Evolutionary conservation across 2,797 vertebrate genomes (phyloP).

Genomic region (Meriones psammophilus): DNA sequence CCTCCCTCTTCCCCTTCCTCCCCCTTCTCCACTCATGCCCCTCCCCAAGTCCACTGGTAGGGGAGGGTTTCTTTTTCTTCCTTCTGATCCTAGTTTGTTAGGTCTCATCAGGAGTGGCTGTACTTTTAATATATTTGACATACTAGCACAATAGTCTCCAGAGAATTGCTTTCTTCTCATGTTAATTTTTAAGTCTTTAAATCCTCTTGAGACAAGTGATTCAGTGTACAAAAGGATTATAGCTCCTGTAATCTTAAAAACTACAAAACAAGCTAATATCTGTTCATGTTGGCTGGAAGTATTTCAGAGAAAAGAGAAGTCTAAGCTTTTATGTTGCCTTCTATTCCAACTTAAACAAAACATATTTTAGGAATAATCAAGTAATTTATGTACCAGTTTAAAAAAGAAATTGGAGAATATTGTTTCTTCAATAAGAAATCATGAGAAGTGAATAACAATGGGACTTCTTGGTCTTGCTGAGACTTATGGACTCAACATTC

Average conservation of each 20-base stretch:
- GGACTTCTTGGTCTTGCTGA: neutral
- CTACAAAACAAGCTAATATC: neutral
- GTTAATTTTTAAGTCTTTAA: neutral
- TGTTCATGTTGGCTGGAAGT: neutral
- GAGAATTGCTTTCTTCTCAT: neutral
- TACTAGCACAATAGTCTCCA: neutral
- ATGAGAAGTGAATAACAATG: neutral
- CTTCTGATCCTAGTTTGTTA: too few relatives aligned
- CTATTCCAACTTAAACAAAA: neutral
- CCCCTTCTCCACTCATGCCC: too few relatives aligned
- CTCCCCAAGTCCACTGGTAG: too few relatives aligned
- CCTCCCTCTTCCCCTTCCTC: too few relatives aligned
- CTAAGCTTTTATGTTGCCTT: neutral
- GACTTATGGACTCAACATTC: neutral
- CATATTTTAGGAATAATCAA: neutral
- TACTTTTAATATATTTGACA: neutral
- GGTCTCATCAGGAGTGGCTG: too few relatives aligned
- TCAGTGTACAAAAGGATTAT: neutral
- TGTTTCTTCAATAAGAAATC: neutral
- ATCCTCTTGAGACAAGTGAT: conserved; percentile 46
- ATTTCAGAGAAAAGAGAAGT: neutral
- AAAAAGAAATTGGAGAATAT: neutral
- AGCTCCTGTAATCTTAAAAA: neutral
- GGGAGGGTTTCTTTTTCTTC: too few relatives aligned
- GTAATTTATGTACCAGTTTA: neutral